These are phyloP conservation scores for Hydractinia echinata DNA, from an alignment of 30 jellyfish, hydroid and myxozoan species.

Conservation along the genomic window DNA sequence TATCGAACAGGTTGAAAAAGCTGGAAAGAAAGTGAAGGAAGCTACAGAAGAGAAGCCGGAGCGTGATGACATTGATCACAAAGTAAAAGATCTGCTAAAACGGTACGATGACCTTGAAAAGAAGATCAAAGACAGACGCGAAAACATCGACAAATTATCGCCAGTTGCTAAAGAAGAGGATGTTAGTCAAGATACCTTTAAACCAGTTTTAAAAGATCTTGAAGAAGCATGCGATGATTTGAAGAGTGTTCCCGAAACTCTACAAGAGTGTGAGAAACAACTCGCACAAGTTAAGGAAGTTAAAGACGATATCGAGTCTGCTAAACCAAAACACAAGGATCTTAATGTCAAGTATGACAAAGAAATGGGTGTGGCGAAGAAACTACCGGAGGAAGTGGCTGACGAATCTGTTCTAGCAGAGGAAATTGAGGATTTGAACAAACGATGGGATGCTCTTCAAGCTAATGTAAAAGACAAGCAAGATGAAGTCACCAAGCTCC, in stretches of 20 bases:
- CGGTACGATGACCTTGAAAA: slow-evolving; percentile 43
- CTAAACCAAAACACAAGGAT: slow-evolving; percentile 36
- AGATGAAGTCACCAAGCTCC: slow-evolving; percentile 54
- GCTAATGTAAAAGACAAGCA: slow-evolving; percentile 31
- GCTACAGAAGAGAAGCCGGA: slow-evolving; percentile 19
- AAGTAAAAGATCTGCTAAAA: slow-evolving; percentile 48
- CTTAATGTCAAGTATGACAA: slow-evolving; percentile 32
- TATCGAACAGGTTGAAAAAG: slow-evolving; percentile 33
- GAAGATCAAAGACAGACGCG: slow-evolving; percentile 36
- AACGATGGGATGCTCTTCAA: slow-evolving; percentile 41
- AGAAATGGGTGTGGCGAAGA: slow-evolving; percentile 31
- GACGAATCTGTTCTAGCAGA: slow-evolving; percentile 56
- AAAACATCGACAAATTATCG: slow-evolving; percentile 41
- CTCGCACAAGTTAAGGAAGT: slow-evolving; percentile 37
- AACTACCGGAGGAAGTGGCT: slow-evolving; percentile 25
- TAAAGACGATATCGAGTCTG: slow-evolving; percentile 46
- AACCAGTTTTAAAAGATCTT: slow-evolving; percentile 32
- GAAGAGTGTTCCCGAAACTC: slow-evolving; percentile 50
- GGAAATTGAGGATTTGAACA: slow-evolving; percentile 33
- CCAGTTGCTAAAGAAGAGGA: slow-evolving; percentile 58
- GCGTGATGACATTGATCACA: slow-evolving; percentile 47
- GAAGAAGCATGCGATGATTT: slow-evolving; percentile 37
- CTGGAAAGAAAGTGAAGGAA: slow-evolving; percentile 29
- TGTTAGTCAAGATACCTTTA: slow-evolving; percentile 30
- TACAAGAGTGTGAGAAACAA: slow-evolving; percentile 72